A percentile compares a stretch with the other conserved stretches of the same genome.
phyloP scores from a whole-genome alignment of 2,888 invertebrate species.

The Octonoba sinensis region DNA sequence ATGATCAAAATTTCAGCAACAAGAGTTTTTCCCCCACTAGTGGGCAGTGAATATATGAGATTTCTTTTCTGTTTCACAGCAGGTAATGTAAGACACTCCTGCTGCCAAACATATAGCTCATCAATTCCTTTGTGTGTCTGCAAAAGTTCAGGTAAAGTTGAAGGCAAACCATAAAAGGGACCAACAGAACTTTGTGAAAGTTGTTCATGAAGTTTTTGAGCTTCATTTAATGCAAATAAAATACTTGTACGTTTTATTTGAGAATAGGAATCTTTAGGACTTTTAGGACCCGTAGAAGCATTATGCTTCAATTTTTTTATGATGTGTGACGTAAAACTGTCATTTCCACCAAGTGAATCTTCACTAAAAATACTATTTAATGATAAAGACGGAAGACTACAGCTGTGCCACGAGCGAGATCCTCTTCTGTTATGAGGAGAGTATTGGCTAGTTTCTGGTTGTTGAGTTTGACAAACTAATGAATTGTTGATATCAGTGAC shows the following conservation, averaged over 20 bases:
- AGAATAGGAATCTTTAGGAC: background rate
- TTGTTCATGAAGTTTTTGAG: constrained; percentile 43
- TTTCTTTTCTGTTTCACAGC: constrained; percentile 74
- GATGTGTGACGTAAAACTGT: constrained; percentile 25
- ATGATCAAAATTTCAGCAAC: constrained; percentile 96
- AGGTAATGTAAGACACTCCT: constrained; percentile 56
- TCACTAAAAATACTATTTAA: background rate
- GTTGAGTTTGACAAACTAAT: background rate
- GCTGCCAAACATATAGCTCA: constrained; percentile 78
- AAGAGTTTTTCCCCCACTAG: constrained; percentile 96
- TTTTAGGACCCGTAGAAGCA: constrained; percentile 23
- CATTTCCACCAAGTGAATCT: constrained; percentile 14
- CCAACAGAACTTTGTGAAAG: constrained; percentile 78
- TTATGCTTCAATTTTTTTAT: constrained; percentile 46
- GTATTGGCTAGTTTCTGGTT: too few species aligned
- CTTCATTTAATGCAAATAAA: constrained; percentile 43
- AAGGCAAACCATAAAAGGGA: constrained; percentile 84
- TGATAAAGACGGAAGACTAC: background rate
- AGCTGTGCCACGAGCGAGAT: background rate
- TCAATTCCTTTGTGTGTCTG: constrained; percentile 83
- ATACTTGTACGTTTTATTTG: constrained; percentile 15
- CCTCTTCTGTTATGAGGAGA: too few species aligned
- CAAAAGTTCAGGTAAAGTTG: constrained; percentile 79
- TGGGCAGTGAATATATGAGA: constrained; percentile 92
- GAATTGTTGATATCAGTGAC: background rate